Evolutionary conservation across 2,888 invertebrate genomes (phyloP), one percentile per base, ranked within the genome.

Genomic region (Asteroscopus sphinx): DNA sequence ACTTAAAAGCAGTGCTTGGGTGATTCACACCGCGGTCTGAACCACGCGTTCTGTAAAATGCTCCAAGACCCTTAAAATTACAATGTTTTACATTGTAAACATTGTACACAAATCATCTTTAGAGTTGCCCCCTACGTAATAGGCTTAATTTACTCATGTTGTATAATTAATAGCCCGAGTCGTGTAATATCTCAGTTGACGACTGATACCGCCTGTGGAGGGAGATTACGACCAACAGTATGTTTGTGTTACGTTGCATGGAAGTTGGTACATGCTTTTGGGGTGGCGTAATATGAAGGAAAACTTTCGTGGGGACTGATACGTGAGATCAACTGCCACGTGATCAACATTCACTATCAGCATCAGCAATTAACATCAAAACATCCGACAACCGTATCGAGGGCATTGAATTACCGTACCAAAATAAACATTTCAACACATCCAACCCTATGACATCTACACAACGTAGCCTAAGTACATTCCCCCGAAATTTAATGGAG

Each of bases 121-220:
- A 65, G 46, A 68, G 55, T 37, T 48, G 45, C 60, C 54, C 64
- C 61, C 56, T 71, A 45, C 35, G 75, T 80, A 80, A 84, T 81
- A 73, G 73, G 76, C 77, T 79, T 81, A 80, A 83, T 82, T 77
- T 73, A 79, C 76, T 80, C 62, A 48, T 68, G 67, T 58, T 52
- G 42, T 71, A 68, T 82, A 80, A 83, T 80, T 80, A 80, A 85
- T 81, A 62, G 69, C 53, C 52, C 44, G 58, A 55, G 51, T 66
- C 60, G 56, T 64, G 79, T 75, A 71, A 78, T 80, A 76, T 71
- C 59, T 62, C 52, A 57, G 63, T 62, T 59, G 66, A 63, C 55
- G 69, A 68, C 51, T 76, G 56, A 76, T 54, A 56, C 33, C 26
- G 16, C 26, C 37, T 16, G 21, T 13, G 30, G 3, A 16, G 11